Evolutionary conservation across 2,113 vertebrate species (phyloP).

Genomic region (Aythya baeri): DNA sequence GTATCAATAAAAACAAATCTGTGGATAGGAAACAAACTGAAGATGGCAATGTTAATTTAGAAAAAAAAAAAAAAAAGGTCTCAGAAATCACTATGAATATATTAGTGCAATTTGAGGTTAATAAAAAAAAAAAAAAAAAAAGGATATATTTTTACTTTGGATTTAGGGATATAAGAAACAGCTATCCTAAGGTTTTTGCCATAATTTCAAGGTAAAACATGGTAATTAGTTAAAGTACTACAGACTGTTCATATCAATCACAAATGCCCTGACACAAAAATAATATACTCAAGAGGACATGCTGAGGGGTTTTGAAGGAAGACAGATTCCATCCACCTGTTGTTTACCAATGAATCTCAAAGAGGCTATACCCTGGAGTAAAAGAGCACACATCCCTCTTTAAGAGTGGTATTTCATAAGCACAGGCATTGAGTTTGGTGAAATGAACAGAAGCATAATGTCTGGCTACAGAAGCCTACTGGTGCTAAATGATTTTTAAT

Average conservation of each 20-base stretch:
- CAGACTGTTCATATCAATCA: neutral
- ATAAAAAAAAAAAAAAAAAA: neutral
- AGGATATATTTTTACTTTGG: neutral
- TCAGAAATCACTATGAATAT: neutral
- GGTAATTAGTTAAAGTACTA: neutral
- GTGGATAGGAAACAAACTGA: neutral
- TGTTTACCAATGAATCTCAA: neutral
- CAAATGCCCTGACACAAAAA: neutral
- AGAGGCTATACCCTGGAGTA: neutral
- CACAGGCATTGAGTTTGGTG: neutral
- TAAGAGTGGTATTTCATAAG: neutral
- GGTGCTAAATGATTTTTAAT: neutral
- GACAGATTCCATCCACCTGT: neutral
- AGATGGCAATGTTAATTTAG: neutral
- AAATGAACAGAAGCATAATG: neutral
- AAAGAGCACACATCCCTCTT: neutral
- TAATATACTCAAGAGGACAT: neutral
- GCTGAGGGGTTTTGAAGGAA: neutral
- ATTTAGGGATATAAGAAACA: neutral
- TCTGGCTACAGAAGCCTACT: neutral
- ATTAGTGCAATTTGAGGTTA: neutral
- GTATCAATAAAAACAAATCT: neutral
- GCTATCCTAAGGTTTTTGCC: neutral
- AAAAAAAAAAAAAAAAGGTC: neutral
- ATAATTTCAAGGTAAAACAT: neutral